A percentile compares a stretch with the other conserved stretches of the same genome.
phyloP scores from a whole-genome alignment of 1,140 invertebrate species.

The Habropoda laboriosa region DNA sequence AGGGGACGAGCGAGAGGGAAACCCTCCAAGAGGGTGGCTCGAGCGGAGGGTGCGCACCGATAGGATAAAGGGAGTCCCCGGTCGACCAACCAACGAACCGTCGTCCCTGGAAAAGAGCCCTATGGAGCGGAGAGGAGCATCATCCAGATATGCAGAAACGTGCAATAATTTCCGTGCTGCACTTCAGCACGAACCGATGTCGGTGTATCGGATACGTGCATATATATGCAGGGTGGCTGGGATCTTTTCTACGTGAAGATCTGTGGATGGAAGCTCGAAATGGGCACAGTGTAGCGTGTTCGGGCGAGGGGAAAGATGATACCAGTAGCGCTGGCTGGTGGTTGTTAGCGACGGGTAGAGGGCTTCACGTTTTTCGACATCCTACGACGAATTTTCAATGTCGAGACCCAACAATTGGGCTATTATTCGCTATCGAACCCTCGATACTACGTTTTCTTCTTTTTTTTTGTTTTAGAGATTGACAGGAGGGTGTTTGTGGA shows the following conservation, averaged over 20 bases:
- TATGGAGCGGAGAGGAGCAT: conserved; percentile 51
- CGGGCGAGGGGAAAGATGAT: background rate
- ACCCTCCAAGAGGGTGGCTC: conserved; percentile 50
- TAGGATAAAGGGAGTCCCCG: conserved; percentile 50
- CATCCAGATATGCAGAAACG: conserved; percentile 74
- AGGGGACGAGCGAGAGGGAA: conserved; percentile 34
- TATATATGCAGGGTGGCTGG: too few species aligned
- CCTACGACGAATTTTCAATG: background rate
- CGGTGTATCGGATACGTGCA: conserved; percentile 4
- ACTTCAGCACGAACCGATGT: conserved; percentile 69
- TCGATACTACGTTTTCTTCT: too few species aligned
- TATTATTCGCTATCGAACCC: background rate
- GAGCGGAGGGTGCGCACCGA: conserved; percentile 46
- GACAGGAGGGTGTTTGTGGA: too few species aligned
- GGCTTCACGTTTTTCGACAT: background rate
- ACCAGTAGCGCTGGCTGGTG: background rate
- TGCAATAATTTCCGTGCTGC: conserved; percentile 72
- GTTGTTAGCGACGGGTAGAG: background rate
- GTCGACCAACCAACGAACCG: conserved; percentile 17
- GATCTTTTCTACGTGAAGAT: too few species aligned
- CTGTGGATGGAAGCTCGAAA: too few species aligned
- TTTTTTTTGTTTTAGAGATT: too few species aligned
- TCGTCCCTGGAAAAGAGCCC: conserved; percentile 36
- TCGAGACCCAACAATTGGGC: background rate
- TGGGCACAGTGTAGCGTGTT: background rate